Percentiles rank a stretch among this genome's conserved stretches.
Evolutionary conservation across 2,888 invertebrate species (phyloP).

Genomic region (Agonum fuliginosum): DNA sequence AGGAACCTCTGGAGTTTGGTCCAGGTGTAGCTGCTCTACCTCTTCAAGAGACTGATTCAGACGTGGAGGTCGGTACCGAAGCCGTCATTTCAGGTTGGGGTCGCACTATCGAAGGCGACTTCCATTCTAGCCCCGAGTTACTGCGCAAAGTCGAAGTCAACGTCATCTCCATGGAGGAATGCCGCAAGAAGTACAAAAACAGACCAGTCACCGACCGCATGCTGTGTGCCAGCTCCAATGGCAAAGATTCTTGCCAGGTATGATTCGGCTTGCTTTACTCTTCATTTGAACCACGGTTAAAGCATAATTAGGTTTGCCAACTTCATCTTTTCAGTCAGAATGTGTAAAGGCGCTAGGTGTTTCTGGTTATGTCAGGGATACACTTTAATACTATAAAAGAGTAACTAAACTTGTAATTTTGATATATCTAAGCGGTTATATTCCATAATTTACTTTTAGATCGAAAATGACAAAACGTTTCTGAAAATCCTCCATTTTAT

Average conservation of each 20-base stretch:
- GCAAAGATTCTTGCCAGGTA: slow-evolving; percentile 47
- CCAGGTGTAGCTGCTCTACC: background rate
- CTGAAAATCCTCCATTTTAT: too few relatives aligned
- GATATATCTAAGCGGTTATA: too few relatives aligned
- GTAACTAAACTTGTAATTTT: too few relatives aligned
- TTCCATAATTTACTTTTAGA: too few relatives aligned
- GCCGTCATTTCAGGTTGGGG: slow-evolving; percentile 45
- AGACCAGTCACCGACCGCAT: slow-evolving; percentile 31
- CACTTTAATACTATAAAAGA: too few relatives aligned
- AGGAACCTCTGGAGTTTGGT: slow-evolving; percentile 5
- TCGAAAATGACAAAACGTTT: too few relatives aligned
- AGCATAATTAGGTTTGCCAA: background rate
- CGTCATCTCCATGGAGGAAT: slow-evolving; percentile 10
- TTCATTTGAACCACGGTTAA: too few relatives aligned
- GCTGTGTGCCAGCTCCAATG: slow-evolving; percentile 19
- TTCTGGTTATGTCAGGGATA: too few relatives aligned
- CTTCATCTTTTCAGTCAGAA: too few relatives aligned
- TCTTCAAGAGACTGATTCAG: background rate
- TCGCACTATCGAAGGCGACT: background rate
- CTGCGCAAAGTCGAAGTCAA: slow-evolving; percentile 12
- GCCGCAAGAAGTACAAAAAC: background rate
- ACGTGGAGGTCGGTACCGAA: background rate
- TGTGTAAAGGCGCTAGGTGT: too few relatives aligned
- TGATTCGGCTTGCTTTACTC: too few relatives aligned
- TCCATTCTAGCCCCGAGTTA: background rate